Base-by-base conservation (phyloP, 2,888 invertebrate genomes). In the Leuctra nigra region DNA sequence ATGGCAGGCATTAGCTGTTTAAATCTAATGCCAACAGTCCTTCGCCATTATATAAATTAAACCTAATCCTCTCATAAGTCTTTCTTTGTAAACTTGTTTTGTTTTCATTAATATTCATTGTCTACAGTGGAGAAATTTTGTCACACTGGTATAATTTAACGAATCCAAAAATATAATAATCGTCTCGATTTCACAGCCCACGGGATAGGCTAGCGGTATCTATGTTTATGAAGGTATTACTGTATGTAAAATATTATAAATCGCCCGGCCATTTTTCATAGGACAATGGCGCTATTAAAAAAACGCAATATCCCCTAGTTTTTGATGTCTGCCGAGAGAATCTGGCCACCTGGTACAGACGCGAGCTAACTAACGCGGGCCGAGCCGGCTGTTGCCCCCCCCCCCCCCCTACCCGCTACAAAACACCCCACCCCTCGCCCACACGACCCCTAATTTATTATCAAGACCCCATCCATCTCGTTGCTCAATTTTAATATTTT, bases 401-500 rank as follows among this genome's bases (percentile, higher is more conserved):
- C 50, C 48, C 50, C 50, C 35, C 35, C 35, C 33, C 14, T 23
- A 44, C 44, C 44, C 44, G 44, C 23, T 44, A 16, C 44, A 22
- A 4, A 22, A 44, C 44, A 44, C 23, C 50, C 36, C 35, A 33
- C 33, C 50, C 47, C 22, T 11, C 2, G 2, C 41, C 29, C 47
- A 2, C 50, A 29, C 50, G 50, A 50, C 50, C 50, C 35, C 50
- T 50, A 50, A 50, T 50, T 35, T 50, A 50, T 50, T 33, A 50
- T 50, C 50, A 50, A 50, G 50, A 50, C 50, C 50, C 33, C 33
- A 50, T 50, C 50, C 50, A 50, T 50, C 50, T 50, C 50, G 33
- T 50, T 50, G 35, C 33, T 33, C 33, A 16, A 35, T 33, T 44
- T 47, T 50, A 50, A 50, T 44, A 44, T 50, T 35, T 35, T 18